Evolutionary conservation across 2,888 invertebrate species (phyloP), one percentile per base, ranked within the genome.

Genomic region (Plagodis pulveraria): DNA sequence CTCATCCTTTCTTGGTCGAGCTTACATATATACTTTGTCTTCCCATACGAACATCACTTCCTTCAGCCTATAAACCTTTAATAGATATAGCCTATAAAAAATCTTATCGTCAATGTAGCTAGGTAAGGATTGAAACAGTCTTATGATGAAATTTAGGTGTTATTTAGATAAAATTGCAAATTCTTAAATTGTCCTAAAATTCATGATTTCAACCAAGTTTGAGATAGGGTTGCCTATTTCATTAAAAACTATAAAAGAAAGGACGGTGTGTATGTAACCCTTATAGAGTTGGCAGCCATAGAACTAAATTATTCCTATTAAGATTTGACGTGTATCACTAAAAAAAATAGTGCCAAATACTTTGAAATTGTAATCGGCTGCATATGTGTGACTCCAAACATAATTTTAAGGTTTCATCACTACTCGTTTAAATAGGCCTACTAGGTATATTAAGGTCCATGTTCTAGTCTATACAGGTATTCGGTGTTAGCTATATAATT

Each of bases 401-500:
- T 58, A 58, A 55, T 50, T 50, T 56, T 63, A 63, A 58, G 69
- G 56, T 55, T 66, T 68, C 56, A 56, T 56, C 56, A 61, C 56
- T 60, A 60, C 56, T 63, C 63, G 61, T 72, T 76, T 78, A 71
- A 66, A 77, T 83, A 86, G 88, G 89, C 89, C 89, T 89, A 89
- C 74, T 84, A 85, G 75, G 56, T 73, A 70, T 62, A 70, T 72
- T 72, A 78, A 77, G 79, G 79, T 87, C 84, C 83, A 81, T 81
- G 77, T 83, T 69, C 66, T 66, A 67, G 67, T 75, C 72, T 86
- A 86, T 80, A 81, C 84, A 86, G 87, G 83, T 86, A 87, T 76
- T 90, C 76, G 84, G 73, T 89, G 88, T 88, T 90, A 89, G 89
- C 80, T 84, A 22, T 22, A 22, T 22, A 76, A 80, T 32, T 84